These are phyloP conservation scores for Creontiades dilutus DNA, from an alignment of 2,888 invertebrate species.

Conservation along the genomic window DNA sequence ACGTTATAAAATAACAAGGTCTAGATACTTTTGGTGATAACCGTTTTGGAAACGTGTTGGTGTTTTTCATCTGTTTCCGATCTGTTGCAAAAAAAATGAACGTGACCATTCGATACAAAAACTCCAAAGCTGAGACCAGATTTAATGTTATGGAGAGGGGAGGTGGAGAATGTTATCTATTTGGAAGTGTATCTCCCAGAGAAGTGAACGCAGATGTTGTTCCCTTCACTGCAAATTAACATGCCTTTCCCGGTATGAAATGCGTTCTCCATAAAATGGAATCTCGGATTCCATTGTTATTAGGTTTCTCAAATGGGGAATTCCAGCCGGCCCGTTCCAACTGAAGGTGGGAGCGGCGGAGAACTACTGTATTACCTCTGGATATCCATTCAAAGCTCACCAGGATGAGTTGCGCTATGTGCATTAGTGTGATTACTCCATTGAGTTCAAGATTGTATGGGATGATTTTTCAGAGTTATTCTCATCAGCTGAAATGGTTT, in stretches of 20 bases:
- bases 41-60: too few species aligned
- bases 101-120: too few species aligned
- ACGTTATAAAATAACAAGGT: too few species aligned
- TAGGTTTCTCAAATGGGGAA: slow-evolving; percentile 15
- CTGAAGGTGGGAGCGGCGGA: not conserved
- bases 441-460: not conserved
- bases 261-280: not conserved
- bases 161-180: too few species aligned
- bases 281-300: slow-evolving; percentile 45
- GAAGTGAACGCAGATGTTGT: not conserved
- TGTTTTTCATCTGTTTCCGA: too few species aligned
- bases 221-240: not conserved
- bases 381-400: not conserved
- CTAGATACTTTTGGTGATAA: too few species aligned
- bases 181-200: not conserved
- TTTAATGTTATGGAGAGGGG: too few species aligned
- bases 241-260: not conserved
- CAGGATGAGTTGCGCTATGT: not conserved
- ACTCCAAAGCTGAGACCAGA: not conserved
- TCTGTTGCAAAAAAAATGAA: too few species aligned
- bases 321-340: not conserved
- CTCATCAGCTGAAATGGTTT: not conserved
- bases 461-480: not conserved
- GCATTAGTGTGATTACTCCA: slow-evolving; percentile 26
- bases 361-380: not conserved